Evolutionary conservation across 2,888 invertebrate genomes (phyloP).

Genomic region (Rhamphomyia laevipes): DNA sequence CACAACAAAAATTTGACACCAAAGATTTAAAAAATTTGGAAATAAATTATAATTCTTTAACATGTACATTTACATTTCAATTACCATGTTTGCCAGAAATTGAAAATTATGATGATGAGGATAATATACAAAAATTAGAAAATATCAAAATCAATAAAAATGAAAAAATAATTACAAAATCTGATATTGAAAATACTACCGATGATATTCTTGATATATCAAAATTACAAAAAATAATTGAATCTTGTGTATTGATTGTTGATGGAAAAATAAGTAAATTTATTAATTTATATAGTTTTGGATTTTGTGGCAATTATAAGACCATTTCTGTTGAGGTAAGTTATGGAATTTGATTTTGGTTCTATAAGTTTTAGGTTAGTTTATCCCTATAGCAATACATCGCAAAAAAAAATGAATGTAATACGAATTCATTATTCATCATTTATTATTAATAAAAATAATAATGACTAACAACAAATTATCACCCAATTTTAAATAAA

Average conservation of each 20-base stretch:
- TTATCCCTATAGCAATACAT: too few relatives aligned
- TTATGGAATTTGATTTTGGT: too few relatives aligned
- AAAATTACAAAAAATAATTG: slow-evolving; percentile 29
- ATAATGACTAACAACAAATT: too few relatives aligned
- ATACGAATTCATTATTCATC: too few relatives aligned
- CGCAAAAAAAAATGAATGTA: too few relatives aligned
- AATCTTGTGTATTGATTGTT: slow-evolving; percentile 28
- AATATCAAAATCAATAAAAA: slow-evolving; percentile 15
- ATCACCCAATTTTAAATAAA: too few relatives aligned
- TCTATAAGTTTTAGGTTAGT: too few relatives aligned
- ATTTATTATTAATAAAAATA: too few relatives aligned
- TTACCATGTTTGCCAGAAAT: slow-evolving; percentile 25
- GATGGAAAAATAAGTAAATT: slow-evolving; percentile 22
- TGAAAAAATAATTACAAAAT: slow-evolving; percentile 14
- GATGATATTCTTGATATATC: slow-evolving; percentile 16
- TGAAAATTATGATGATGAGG: slow-evolving; percentile 2
- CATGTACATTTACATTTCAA: slow-evolving; percentile 17
- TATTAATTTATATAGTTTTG: slow-evolving; percentile 25
- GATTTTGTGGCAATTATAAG: slow-evolving; percentile 23
- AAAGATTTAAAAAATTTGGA: slow-evolving; percentile 26
- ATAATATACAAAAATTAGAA: slow-evolving; percentile 1
- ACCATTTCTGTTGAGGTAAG: neutral
- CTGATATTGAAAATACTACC: slow-evolving; percentile 4
- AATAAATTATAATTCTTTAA: slow-evolving; percentile 22
- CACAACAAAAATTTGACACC: slow-evolving; percentile 21